phyloP scores from a whole-genome alignment of 2,797 vertebrate species.

The Chelonia mydas region DNA sequence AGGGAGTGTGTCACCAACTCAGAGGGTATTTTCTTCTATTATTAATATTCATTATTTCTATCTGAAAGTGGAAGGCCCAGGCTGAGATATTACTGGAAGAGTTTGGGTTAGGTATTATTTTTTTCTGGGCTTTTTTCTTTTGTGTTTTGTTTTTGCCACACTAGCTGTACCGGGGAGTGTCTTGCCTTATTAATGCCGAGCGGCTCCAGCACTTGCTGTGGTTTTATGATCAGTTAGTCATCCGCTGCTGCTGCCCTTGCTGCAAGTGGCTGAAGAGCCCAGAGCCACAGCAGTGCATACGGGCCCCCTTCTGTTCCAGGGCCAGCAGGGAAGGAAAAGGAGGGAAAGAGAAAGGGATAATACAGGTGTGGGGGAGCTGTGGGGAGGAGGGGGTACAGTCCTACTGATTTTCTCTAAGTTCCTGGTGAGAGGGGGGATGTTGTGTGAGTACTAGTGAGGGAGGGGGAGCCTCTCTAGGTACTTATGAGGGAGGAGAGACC shows the following conservation, averaged over 20 bases:
- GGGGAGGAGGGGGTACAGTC: neutral
- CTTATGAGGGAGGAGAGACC: neutral
- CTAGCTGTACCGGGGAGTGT: constrained; percentile 56
- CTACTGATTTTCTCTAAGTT: neutral
- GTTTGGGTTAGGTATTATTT: neutral
- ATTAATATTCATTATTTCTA: neutral
- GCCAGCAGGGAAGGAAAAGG: constrained; percentile 28
- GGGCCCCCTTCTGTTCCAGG: neutral
- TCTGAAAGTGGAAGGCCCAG: neutral
- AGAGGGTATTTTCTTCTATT: neutral
- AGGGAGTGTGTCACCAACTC: accelerated
- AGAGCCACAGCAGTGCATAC: neutral
- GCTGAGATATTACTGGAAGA: neutral
- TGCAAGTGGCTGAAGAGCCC: neutral
- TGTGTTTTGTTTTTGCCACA: constrained; percentile 6
- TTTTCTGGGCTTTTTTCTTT: neutral
- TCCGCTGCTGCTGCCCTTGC: neutral
- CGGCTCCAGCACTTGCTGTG: neutral
- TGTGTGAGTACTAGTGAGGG: neutral
- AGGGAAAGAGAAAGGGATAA: neutral
- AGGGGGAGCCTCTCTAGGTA: neutral
- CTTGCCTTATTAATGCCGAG: constrained; percentile 58
- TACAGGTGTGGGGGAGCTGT: accelerated
- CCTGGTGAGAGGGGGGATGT: neutral
- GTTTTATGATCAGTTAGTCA: constrained; percentile 46